A percentile compares a stretch with the other conserved stretches of the same genome.
Conservation (phyloP, 2,113 vertebrate genomes). For the Salvelinus alpinus region DNA sequence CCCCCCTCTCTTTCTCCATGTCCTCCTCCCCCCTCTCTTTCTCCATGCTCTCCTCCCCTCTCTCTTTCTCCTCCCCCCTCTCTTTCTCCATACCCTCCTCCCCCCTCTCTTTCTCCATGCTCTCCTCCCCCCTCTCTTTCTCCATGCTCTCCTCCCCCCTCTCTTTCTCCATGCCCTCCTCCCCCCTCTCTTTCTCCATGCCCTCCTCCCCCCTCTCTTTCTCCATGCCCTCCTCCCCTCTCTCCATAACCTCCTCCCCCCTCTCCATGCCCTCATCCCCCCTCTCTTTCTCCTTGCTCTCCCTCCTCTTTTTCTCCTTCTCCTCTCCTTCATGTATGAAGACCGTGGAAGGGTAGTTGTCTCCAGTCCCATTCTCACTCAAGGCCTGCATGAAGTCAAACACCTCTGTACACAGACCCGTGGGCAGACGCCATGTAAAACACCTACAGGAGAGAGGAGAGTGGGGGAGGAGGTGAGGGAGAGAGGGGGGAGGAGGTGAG, state of each 20-base stretch:
- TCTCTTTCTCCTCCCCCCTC: not conserved
- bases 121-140: not conserved
- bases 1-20: not conserved
- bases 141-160: too few species aligned
- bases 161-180: not conserved
- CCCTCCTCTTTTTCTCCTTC: conserved; percentile 5
- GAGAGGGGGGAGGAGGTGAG: too few species aligned
- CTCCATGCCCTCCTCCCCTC: not conserved
- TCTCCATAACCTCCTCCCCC: too few species aligned
- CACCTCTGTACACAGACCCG: conserved; percentile 79
- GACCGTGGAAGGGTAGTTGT: conserved; percentile 63
- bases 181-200: not conserved
- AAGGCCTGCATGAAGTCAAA: conserved; percentile 81
- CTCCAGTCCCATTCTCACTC: conserved; percentile 47
- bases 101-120: not conserved
- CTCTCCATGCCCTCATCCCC: not conserved
- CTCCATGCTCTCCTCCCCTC: not conserved
- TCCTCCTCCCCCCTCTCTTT: not conserved
- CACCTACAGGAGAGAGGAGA: conserved; percentile 66
- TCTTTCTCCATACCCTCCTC: not conserved
- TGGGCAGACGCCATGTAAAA: conserved; percentile 91
- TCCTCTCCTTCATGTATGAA: conserved; percentile 74
- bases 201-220: not conserved
- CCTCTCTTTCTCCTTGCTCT: not conserved
- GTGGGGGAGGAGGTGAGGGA: too few species aligned